Base-by-base conservation (phyloP, 2,797 vertebrate species). In the Aythya fuligula region DNA sequence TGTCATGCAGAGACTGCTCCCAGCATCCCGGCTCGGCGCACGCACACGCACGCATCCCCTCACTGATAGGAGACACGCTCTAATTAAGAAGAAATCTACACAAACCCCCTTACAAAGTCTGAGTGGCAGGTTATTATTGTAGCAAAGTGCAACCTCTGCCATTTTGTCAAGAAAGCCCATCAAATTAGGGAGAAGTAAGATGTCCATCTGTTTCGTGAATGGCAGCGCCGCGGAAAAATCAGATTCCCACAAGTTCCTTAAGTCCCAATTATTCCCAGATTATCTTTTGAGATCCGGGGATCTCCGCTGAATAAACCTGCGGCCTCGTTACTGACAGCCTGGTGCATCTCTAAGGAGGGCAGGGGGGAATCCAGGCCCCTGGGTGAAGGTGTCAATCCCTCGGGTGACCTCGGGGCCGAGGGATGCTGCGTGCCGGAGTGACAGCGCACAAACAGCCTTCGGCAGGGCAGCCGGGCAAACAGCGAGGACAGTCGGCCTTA, bases 181-280 rank as follows among this genome's bases (percentile, higher is more conserved):
- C 97, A 97, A 98, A 98, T 98, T 98, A 98, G 97, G 96, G 97
- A 96, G 92, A 96, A 98, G 97, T 97, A 98, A 98, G 98, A 96
- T 98, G 97, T 98, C 98, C 98, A 98, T 98, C 98, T 98, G 98
- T 95, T 98, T 96, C 95, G 89, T 98, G 97, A 98, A 97, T 97
- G 97, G 97, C 97, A 95, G 98, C 94, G 92, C 98, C 93, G 97
- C 98, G 96, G 97, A 98, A 98, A 97, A 87, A 97, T 97, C 98
- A 98, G 98, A 98, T 98, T 98, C 98, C 98, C 98, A 98, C 96
- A 96, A 98, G 98, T 98, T 99, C 98, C 97, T 98, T 97, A 98
- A 98, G 93, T 98, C 98, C 98, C 98, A 99, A 99, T 99, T 99
- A 99, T 99, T 99, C 98, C 98, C 98, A 99, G 99, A 99, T 99